phyloP scores from a whole-genome alignment of 1,140 invertebrate species.

The Batillaria attramentaria region DNA sequence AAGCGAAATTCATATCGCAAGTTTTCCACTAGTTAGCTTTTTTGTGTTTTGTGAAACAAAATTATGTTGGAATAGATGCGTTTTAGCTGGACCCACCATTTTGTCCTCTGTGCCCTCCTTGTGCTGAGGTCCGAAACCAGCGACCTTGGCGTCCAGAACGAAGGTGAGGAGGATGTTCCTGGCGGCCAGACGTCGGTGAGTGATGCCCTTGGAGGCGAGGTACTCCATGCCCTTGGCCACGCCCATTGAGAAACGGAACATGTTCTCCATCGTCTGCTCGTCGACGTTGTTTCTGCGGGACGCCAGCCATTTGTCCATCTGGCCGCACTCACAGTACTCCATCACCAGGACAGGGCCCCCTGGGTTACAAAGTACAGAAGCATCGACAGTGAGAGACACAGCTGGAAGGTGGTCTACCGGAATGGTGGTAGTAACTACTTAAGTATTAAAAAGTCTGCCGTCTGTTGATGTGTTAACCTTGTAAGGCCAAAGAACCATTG shows the following conservation, averaged over 20 bases:
- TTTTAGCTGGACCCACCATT: not conserved
- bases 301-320: conserved; percentile 46
- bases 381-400: too few relatives aligned
- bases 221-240: conserved; percentile 97
- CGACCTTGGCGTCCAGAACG: conserved; percentile 87
- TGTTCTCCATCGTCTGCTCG: conserved; percentile 83
- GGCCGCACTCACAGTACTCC: conserved; percentile 50
- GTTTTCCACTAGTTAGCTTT: too few relatives aligned
- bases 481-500: too few relatives aligned
- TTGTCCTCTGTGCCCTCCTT: conserved; percentile 15
- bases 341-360: conserved; percentile 53
- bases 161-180: conserved; percentile 94
- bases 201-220: conserved; percentile 88
- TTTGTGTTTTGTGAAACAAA: too few relatives aligned
- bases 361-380: too few relatives aligned
- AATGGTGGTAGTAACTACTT: too few relatives aligned
- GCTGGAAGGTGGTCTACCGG: too few relatives aligned
- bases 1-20: too few relatives aligned
- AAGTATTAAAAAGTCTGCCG: too few relatives aligned
- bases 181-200: conserved; percentile 95
- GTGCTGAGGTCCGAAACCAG: conserved; percentile 83
- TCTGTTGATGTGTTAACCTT: too few relatives aligned
- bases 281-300: conserved; percentile 23
- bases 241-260: conserved; percentile 94
- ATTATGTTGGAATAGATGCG: too few relatives aligned